A percentile compares a stretch with the other conserved stretches of the same genome.
These are phyloP conservation scores for Choloepus didactylus DNA, from an alignment of 2,797 vertebrate species.

Conservation along the genomic window DNA sequence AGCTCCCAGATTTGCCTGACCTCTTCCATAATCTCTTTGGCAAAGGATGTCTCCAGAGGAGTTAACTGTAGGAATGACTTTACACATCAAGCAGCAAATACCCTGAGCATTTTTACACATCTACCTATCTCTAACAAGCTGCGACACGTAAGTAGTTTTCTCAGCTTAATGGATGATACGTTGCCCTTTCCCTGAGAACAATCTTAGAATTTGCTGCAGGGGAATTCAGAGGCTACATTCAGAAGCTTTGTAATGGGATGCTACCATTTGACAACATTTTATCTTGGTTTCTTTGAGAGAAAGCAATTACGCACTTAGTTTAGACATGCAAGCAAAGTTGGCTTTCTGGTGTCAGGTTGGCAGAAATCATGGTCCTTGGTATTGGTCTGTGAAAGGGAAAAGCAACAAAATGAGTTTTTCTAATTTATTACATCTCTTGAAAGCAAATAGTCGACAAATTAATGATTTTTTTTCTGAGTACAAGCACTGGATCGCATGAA, in stretches of 20 bases:
- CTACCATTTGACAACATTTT: conserved; percentile 49
- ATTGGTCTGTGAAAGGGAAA: conserved; percentile 27
- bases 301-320: conserved; percentile 61
- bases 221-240: conserved; percentile 62
- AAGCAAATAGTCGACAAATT: conserved; percentile 79
- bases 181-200: not conserved
- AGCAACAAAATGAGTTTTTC: conserved; percentile 36
- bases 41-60: not conserved
- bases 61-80: not conserved
- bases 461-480: conserved; percentile 73
- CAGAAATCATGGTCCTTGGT: conserved; percentile 30
- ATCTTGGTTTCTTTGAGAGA: conserved; percentile 71
- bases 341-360: conserved; percentile 69
- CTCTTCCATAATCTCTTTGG: conserved; percentile 27
- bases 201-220: conserved; percentile 47
- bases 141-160: not conserved
- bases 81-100: not conserved
- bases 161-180: not conserved
- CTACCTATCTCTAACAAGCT: not conserved
- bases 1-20: not conserved
- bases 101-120: not conserved
- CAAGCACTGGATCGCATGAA: conserved; percentile 74
- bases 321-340: conserved; percentile 61
- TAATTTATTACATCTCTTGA: conserved; percentile 68
- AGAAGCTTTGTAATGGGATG: conserved; percentile 47